Evolutionary conservation across 2,113 vertebrate genomes (phyloP), one percentile per base, ranked within the genome.

Genomic region (Globicephala melas): DNA sequence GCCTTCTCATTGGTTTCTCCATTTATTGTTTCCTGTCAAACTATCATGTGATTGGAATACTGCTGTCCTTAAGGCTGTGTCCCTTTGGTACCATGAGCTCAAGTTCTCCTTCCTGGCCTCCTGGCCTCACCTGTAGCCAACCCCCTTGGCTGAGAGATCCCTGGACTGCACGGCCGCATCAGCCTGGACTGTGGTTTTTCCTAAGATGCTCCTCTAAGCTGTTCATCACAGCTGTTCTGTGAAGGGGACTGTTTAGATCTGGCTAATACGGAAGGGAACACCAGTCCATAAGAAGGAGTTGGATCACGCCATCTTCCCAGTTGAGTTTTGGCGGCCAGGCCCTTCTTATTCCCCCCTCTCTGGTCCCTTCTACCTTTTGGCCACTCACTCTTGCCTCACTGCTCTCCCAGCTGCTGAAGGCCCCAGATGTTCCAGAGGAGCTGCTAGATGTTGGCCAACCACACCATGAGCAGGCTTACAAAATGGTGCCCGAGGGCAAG

Each of bases 171-270:
- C 73, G 79, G 77, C 89, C 87, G 33, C 76, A 58, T 53, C 15
- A 8, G 91, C 71, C 89, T 96, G 38, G 50, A 58, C 47, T 92
- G 77, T 50, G 96, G 62, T 83, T 98, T 97, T 96, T 95, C 93
- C 82, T 76, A 85, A 82, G 93, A 91, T n/a, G 50, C 88, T 91
- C 77, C 93, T 87, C 93, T 86, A 89, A 70, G 76, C 96, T 89
- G 73, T 96, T 97, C 94, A 38, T 95, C 93, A 94, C n/a, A 92
- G 96, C 88, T 85, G 88, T 87, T 96, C 97, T 96, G 81, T 67
- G 96, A 96, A 97, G 95, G 95, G 91, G 0, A 0, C 44, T 36
- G 79, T 92, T 94, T 80, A 73, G 58, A 92, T 96, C 95, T 91
- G 95, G 95, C 96, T 97, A 86, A 60, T 23, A 53, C 31, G 70